phyloP scores from a whole-genome alignment of 2,113 vertebrate species.

The Passerina amoena region DNA sequence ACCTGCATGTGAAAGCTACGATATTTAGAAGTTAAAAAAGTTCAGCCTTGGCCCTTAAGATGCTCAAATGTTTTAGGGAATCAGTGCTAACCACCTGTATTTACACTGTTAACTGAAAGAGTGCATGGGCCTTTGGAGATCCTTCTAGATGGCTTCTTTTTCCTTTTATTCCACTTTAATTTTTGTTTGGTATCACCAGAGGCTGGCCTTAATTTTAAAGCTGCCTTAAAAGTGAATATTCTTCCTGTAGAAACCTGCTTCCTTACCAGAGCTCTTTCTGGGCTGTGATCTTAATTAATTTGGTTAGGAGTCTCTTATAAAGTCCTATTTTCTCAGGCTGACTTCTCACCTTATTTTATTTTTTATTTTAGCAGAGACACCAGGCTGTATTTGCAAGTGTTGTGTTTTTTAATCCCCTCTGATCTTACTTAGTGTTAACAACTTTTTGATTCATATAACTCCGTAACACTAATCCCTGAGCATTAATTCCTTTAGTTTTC shows the following conservation, averaged over 20 bases:
- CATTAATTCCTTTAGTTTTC: neutral
- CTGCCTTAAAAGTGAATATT: neutral
- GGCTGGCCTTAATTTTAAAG: neutral
- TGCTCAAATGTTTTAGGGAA: rapidly evolving
- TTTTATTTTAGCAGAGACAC: neutral
- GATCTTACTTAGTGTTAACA: neutral
- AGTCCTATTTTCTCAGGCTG: neutral
- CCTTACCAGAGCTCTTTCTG: neutral
- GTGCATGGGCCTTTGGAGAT: neutral
- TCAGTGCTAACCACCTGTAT: neutral
- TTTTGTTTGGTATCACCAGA: neutral
- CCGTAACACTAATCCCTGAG: neutral
- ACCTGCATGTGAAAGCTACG: neutral
- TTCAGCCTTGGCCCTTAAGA: neutral
- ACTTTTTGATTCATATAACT: neutral
- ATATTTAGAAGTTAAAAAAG: neutral
- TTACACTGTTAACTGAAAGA: neutral
- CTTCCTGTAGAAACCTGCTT: neutral
- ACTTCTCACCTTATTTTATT: neutral
- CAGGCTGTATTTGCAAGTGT: neutral
- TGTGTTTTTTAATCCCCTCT: neutral
- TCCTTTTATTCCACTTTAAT: neutral
- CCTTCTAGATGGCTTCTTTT: neutral
- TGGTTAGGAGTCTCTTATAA: neutral
- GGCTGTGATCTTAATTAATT: neutral